Evolutionary conservation across 1,140 invertebrate genomes (phyloP).

Genomic region (Antheraea mylitta): DNA sequence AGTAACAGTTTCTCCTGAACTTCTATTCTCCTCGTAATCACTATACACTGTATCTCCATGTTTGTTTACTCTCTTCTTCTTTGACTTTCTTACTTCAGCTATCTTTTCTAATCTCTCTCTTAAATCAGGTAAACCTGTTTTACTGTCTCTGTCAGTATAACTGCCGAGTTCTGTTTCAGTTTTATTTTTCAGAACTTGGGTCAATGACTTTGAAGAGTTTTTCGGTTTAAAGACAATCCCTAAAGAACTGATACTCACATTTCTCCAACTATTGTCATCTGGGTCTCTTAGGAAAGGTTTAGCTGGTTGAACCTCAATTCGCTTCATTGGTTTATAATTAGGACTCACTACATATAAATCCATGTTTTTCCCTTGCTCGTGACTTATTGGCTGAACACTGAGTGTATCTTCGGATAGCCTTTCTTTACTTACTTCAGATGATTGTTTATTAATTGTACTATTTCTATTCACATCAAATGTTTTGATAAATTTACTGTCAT

Average conservation of each 20-base stretch:
- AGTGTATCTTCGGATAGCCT: constrained; percentile 23
- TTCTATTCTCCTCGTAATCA: constrained; percentile 58
- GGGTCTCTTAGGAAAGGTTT: constrained; percentile 61
- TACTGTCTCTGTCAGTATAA: constrained; percentile 45
- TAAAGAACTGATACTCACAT: constrained; percentile 66
- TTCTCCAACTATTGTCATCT: constrained; percentile 72
- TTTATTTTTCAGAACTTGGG: constrained; percentile 69
- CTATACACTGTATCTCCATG: constrained; percentile 52
- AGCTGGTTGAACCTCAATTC: constrained; percentile 59
- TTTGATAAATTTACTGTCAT: constrained; percentile 1
- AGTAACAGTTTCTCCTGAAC: constrained; percentile 36
- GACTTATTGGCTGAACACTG: constrained; percentile 44
- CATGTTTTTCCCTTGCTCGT: constrained; percentile 40
- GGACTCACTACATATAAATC: constrained; percentile 50
- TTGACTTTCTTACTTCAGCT: constrained; percentile 60
- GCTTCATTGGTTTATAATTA: constrained; percentile 65
- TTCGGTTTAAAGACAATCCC: constrained; percentile 73
- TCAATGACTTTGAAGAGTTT: constrained; percentile 67
- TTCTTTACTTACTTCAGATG: constrained; percentile 5
- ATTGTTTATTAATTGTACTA: background rate
- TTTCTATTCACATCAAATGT: background rate
- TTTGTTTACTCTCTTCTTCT: constrained; percentile 58
- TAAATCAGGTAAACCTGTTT: constrained; percentile 54
- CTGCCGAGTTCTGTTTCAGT: constrained; percentile 59
- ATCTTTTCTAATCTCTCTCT: constrained; percentile 64